Percentiles rank a stretch among this genome's conserved stretches.
Conservation (phyloP, 2,113 vertebrate genomes). For the Jaculus jaculus region DNA sequence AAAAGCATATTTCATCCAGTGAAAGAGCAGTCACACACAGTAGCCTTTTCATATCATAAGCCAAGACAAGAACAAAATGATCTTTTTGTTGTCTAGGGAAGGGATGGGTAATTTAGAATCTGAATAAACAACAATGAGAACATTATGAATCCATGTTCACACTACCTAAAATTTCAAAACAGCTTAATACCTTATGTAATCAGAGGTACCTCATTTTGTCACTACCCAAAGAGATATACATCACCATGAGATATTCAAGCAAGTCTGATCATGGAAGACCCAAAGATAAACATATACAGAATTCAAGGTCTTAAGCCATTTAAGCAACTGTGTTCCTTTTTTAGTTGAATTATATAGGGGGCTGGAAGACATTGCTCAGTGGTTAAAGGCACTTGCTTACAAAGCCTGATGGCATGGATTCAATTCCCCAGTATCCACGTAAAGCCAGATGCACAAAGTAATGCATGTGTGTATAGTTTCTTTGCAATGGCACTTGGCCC, state of each 20-base stretch:
- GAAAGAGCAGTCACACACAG: not conserved
- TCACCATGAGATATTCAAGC: not conserved
- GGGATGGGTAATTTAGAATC: slow-evolving; percentile 44
- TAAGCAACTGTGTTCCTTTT: slow-evolving; percentile 22
- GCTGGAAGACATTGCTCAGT: too few relatives aligned
- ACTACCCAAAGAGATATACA: not conserved
- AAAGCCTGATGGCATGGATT: too few relatives aligned
- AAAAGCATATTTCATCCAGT: not conserved
- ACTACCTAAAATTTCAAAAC: slow-evolving; percentile 20
- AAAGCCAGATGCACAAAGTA: too few relatives aligned
- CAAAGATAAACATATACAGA: not conserved
- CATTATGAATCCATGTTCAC: slow-evolving; percentile 9
- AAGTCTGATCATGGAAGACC: not conserved
- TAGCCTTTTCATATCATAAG: not conserved
- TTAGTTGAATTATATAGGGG: not conserved
- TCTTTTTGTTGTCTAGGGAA: not conserved
- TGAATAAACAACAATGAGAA: slow-evolving; percentile 42
- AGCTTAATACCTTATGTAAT: slow-evolving; percentile 18
- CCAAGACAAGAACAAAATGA: slow-evolving; percentile 23
- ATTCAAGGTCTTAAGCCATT: not conserved
- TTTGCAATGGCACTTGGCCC: too few relatives aligned
- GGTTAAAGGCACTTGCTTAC: too few relatives aligned
- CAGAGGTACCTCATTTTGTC: not conserved
- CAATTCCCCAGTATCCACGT: too few relatives aligned
- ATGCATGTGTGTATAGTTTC: too few relatives aligned